Percentiles rank a stretch among this genome's conserved stretches.
These are phyloP conservation scores for Origma solitaria DNA, from an alignment of 2,113 vertebrate genomes.

Conservation along the genomic window DNA sequence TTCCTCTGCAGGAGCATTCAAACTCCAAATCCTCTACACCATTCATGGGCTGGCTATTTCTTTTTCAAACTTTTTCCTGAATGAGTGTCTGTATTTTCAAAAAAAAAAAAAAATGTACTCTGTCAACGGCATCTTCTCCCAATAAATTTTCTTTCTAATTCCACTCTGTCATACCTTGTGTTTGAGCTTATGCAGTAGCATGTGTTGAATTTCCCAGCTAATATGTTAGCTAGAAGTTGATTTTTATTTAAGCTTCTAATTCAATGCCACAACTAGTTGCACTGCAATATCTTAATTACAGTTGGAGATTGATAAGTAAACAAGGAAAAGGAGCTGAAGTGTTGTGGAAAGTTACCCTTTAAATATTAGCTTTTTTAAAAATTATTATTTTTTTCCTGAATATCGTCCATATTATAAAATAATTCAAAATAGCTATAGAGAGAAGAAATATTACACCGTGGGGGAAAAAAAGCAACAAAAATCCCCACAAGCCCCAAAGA, in stretches of 20 bases:
- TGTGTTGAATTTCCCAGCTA: background rate
- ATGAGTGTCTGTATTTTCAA: background rate
- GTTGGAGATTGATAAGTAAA: background rate
- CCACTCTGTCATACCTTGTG: background rate
- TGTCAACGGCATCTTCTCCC: background rate
- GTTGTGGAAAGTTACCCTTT: background rate
- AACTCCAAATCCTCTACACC: background rate
- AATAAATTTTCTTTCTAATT: background rate
- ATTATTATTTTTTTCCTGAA: background rate
- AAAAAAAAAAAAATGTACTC: background rate
- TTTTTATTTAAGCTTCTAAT: background rate
- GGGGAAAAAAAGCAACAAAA: background rate
- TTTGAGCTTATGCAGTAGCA: background rate
- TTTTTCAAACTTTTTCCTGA: background rate
- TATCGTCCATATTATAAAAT: background rate
- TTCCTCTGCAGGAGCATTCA: background rate
- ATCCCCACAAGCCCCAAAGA: background rate
- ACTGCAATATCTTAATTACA: background rate
- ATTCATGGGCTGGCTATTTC: background rate
- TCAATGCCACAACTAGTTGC: background rate
- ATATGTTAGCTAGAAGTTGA: background rate
- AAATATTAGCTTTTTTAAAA: background rate
- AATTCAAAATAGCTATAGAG: background rate
- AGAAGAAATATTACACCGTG: background rate
- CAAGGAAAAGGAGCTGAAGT: background rate